phyloP scores from a whole-genome alignment of 1,140 invertebrate genomes.

The Chrysomallon squamiferum region DNA sequence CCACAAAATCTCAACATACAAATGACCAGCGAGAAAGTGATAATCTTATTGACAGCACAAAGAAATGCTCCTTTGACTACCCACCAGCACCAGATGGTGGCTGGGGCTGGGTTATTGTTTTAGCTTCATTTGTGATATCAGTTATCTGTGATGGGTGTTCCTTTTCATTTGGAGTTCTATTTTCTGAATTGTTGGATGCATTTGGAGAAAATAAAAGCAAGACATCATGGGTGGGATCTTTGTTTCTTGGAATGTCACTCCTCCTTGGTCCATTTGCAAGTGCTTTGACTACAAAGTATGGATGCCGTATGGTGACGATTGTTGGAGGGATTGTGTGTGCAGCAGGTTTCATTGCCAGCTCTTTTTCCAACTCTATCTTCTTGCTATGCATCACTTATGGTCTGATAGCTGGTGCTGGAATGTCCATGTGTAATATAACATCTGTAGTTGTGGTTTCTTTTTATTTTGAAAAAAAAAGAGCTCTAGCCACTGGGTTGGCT shows the following conservation, averaged over 20 bases:
- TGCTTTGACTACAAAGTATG: slow-evolving; percentile 83
- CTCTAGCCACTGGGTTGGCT: slow-evolving; percentile 89
- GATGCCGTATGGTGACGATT: slow-evolving; percentile 81
- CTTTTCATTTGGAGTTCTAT: slow-evolving; percentile 65
- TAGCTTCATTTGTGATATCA: slow-evolving; percentile 87
- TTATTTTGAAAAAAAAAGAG: slow-evolving; percentile 91
- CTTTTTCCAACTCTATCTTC: slow-evolving; percentile 64
- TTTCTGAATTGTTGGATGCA: slow-evolving; percentile 76
- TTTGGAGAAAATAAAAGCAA: slow-evolving; percentile 87
- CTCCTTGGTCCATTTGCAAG: slow-evolving; percentile 88
- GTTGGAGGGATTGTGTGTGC: slow-evolving; percentile 75
- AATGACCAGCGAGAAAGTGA: slow-evolving; percentile 7
- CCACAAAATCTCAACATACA: slow-evolving; percentile 7
- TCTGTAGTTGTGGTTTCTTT: slow-evolving; percentile 74
- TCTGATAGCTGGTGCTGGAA: slow-evolving; percentile 82
- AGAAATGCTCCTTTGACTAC: slow-evolving; percentile 27
- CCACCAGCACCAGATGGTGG: slow-evolving; percentile 81
- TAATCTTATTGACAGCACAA: slow-evolving; percentile 18
- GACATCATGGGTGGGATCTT: slow-evolving; percentile 76
- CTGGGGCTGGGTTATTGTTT: slow-evolving; percentile 80
- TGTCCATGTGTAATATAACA: slow-evolving; percentile 87
- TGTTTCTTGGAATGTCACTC: slow-evolving; percentile 55
- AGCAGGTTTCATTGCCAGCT: slow-evolving; percentile 81
- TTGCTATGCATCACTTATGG: slow-evolving; percentile 85
- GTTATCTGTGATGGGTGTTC: slow-evolving; percentile 85